Evolutionary conservation across 2,113 vertebrate genomes (phyloP), one percentile per base, ranked within the genome.

Genomic region (Dipodomys ordii): DNA sequence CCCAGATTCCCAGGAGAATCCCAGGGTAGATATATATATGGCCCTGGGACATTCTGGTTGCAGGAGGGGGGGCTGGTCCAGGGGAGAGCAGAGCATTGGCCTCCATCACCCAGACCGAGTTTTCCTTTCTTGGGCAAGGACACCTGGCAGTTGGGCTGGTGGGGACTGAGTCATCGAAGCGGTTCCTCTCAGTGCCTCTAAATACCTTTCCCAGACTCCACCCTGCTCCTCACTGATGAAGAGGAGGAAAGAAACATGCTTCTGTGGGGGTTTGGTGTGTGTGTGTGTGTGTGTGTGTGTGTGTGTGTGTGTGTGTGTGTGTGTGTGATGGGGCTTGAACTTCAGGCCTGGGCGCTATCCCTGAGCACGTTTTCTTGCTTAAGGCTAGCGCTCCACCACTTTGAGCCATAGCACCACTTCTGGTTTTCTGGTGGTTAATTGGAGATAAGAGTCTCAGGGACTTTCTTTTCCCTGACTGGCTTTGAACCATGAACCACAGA

Each of bases 161-260:
- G 9, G 46, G 57, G 16, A 49, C 82, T 79, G 28, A 80, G 81
- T 79, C 32, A n/a, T 13, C 23, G 15, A 57, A 82, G 28, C 23
- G 57, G 20, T 46, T 60, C 60, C 53, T 73, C 46, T 84, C 19
- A 73, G 46, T 62, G 20, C 71, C 71, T 64, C 39, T 32, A 25
- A 30, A 62, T 30, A 32, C 39, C 7, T 7, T 44, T 28, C 44
- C 62, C 35, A 77, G 86, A 39, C 32, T 1, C 74, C 22, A 11
- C 8, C 74, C 10, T 1, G 0, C 27, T 22, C 27, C 82, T 81
- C n/a, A 8, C 46, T 7, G 25, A 4, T 0, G 0, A 16, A 28
- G 81, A 64, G 72, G 46, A 83, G 53, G 72, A 60, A 68, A 12
- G 18, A 35, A 65, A 64, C 12, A 11, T 4, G 19, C 32, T 28